Evolutionary conservation across 1,140 invertebrate species (phyloP), one percentile per base, ranked within the genome.

Genomic region (Brachionus angularis): DNA sequence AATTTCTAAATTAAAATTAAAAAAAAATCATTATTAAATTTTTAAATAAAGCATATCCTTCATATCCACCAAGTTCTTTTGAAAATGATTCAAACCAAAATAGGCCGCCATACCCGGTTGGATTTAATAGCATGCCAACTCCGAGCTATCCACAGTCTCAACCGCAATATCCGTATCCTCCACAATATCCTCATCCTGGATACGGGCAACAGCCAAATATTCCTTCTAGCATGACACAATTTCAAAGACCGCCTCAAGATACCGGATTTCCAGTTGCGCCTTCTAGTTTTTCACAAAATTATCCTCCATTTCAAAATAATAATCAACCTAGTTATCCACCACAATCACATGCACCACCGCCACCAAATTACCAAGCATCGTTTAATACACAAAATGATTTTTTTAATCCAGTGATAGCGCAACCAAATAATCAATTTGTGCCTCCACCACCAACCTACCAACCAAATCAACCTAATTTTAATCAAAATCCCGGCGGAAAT

Each of bases 101-200:
- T n/a, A 58, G 36, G 18, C 53, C 53, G 8, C 53, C 33, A 39
- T 58, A 58, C 25, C 53, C 18, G n/a, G 33, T 58, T 23, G 53
- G 53, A 3, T 58, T 58, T 16, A 18, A 23, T 29, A 34, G 53
- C 14, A 12, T 58, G n/a, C n/a, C n/a, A n/a, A n/a, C n/a, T n/a
- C n/a, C n/a, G n/a, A n/a, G n/a, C n/a, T n/a, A n/a, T n/a, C n/a
- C n/a, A n/a, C n/a, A n/a, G n/a, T n/a, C n/a, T n/a, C n/a, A n/a
- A n/a, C n/a, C n/a, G n/a, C n/a, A n/a, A n/a, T n/a, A n/a, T 58
- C 18, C 23, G 25, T 58, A 39, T 58, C 53, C 53, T 14, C n/a
- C 53, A 58, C 53, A 58, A 42, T 55, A 55, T 34, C 52, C 31
- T 7, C 31, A 33, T 14, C 29, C n/a, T n/a, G n/a, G n/a, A n/a